phyloP scores from a whole-genome alignment of 2,888 invertebrate genomes.

The Parapristionchus giblindavisi region DNA sequence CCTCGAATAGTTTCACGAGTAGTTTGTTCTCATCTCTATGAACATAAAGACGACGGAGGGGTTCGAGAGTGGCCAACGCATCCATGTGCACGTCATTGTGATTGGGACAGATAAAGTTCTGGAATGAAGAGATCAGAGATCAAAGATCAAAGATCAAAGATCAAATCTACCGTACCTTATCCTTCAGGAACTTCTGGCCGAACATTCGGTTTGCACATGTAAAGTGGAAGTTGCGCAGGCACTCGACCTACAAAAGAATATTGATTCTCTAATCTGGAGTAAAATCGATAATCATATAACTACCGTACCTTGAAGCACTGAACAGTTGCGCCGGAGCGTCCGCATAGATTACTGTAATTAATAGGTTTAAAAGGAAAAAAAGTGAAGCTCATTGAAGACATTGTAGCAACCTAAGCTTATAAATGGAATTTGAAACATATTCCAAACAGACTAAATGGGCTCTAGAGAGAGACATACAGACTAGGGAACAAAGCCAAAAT shows the following conservation, averaged over 20 bases:
- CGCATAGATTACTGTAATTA: constrained; percentile 79
- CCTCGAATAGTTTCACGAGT: constrained; percentile 77
- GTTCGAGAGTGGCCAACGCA: constrained; percentile 76
- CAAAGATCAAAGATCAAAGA: no score
- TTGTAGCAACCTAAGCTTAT: no score
- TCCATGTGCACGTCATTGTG: constrained; percentile 74
- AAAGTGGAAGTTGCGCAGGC: constrained; percentile 87
- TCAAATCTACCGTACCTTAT: constrained; percentile 78
- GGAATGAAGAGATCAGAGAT: constrained; percentile 63
- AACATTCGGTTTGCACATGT: constrained; percentile 91
- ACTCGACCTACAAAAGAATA: no score
- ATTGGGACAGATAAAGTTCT: constrained; percentile 86
- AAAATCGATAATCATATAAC: no score
- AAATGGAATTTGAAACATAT: no score
- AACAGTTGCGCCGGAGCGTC: constrained; percentile 88
- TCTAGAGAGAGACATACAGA: no score
- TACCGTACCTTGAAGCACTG: constrained; percentile 86
- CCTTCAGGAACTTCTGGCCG: constrained; percentile 95
- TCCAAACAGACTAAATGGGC: no score
- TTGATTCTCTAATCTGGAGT: no score
- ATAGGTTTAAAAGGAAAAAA: constrained; percentile 76
- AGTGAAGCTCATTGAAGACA: no score
- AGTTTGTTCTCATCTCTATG: constrained; percentile 96
- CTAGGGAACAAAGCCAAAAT: no score
- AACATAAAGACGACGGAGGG: constrained; percentile 90